Conservation (phyloP, 2,113 vertebrate species). For the Uropsilus gracilis region DNA sequence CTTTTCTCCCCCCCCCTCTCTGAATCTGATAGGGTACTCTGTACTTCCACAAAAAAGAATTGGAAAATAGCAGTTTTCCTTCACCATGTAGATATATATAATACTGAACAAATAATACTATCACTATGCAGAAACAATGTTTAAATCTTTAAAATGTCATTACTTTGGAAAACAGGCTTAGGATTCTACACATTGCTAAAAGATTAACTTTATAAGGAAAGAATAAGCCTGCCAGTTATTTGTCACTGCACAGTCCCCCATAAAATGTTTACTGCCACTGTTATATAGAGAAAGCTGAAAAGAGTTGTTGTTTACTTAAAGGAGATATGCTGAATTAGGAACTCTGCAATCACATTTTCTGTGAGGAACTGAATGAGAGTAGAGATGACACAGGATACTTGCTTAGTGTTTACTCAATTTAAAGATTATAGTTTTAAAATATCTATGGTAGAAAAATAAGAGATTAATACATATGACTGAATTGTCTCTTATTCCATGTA, state of each 20-base stretch:
- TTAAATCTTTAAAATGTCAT: background rate
- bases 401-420: background rate
- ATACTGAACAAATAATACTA: background rate
- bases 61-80: background rate
- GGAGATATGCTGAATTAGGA: background rate
- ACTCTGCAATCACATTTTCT: background rate
- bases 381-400: background rate
- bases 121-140: background rate
- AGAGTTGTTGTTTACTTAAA: background rate
- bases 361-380: background rate
- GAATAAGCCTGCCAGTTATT: background rate
- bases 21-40: background rate
- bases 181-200: background rate
- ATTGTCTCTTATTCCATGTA: background rate
- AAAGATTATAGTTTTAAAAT: background rate
- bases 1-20: too few species aligned
- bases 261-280: background rate
- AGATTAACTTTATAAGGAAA: background rate
- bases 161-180: background rate
- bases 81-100: background rate
- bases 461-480: background rate
- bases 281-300: background rate
- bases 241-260: background rate
- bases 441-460: background rate
- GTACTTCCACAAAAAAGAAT: background rate